Base-by-base conservation (phyloP, 2,888 invertebrate genomes). In the Stramonita haemastoma region DNA sequence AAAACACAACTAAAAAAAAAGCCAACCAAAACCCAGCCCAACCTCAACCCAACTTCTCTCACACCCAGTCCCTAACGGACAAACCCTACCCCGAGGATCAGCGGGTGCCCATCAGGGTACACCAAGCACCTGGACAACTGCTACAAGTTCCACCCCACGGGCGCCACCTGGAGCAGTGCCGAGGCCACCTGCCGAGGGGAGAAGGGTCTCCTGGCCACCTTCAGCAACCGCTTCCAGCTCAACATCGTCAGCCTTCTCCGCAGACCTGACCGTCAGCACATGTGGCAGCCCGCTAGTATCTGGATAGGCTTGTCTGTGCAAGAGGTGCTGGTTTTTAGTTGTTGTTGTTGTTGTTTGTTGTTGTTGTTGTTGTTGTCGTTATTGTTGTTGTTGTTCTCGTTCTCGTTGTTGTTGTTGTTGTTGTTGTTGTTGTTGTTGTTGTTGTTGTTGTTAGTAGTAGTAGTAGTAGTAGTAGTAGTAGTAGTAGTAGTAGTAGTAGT, bases 151-250 rank as follows among this genome's bases (percentile, higher is more conserved):
- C n/a, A 66, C 29, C 13, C 26, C 73, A 73, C 46, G 0, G 13
- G 36, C 73, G 26, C 13, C 1, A 34, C n/a, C 73, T 91, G 90
- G 90, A 34, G 29, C 17, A 19, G 56, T 0, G 90, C 90, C 11
- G 60, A 87, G 26, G 83, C 77, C 0, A 19, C 81, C 0, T 93
- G 93, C 87, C 34, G 88, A 34, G 22, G 32, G 17, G 90, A 92
- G 5, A 90, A 90, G 13, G 90, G 83, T 26, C 87, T 90, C 70
- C 89, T 93, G 86, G 91, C 89, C 36, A 91, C 92, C 19, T 81
- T 93, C 56, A 26, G n/a, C 4, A 29, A 87, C 87, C 87, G 87
- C 46, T 87, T 73, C 87, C 73, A 70, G 87, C 26, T 46, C 17
- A 66, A 66, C 32, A 5, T 87, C 26, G n/a, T 87, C 73, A 73